Evolutionary conservation across 2,888 invertebrate species (phyloP).

Genomic region (Tridacna crocea): DNA sequence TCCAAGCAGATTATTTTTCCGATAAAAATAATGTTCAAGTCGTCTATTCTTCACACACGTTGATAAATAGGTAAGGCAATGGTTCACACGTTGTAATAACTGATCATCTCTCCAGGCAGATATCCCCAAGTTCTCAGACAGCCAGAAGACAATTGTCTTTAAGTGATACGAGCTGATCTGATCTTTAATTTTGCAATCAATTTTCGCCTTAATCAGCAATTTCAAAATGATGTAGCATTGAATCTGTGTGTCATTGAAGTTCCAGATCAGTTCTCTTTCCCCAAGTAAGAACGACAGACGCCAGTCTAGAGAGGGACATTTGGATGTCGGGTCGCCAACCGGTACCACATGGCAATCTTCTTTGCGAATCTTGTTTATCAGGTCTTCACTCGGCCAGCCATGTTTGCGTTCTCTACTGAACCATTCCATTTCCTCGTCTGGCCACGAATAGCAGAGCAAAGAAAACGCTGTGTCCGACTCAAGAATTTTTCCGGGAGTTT

Average conservation of each 20-base stretch:
- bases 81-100: slow-evolving; percentile 7
- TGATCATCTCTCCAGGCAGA: slow-evolving; percentile 4
- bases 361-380: slow-evolving; percentile 15
- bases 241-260: slow-evolving; percentile 35
- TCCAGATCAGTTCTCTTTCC: slow-evolving; percentile 41
- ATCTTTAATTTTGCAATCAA: slow-evolving; percentile 19
- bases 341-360: slow-evolving; percentile 32
- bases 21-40: slow-evolving; percentile 29
- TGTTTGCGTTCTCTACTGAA: slow-evolving; percentile 13
- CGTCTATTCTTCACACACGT: background rate
- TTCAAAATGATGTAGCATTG: slow-evolving; percentile 37
- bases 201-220: slow-evolving; percentile 3
- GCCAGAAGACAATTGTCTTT: slow-evolving; percentile 39
- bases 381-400: slow-evolving; percentile 22
- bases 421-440: slow-evolving; percentile 34
- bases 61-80: slow-evolving; percentile 6
- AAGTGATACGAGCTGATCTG: slow-evolving; percentile 33
- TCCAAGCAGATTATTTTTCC: slow-evolving; percentile 30
- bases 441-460: slow-evolving; percentile 27
- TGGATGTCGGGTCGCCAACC: slow-evolving; percentile 27
- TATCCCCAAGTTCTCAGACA: slow-evolving; percentile 27
- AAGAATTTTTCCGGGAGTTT: background rate
- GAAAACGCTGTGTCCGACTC: slow-evolving; percentile 30
- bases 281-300: slow-evolving; percentile 30
- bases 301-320: slow-evolving; percentile 18